Evolutionary conservation across 2,888 invertebrate genomes (phyloP), one percentile per base, ranked within the genome.

Genomic region (Lasioglossum pauxillum): DNA sequence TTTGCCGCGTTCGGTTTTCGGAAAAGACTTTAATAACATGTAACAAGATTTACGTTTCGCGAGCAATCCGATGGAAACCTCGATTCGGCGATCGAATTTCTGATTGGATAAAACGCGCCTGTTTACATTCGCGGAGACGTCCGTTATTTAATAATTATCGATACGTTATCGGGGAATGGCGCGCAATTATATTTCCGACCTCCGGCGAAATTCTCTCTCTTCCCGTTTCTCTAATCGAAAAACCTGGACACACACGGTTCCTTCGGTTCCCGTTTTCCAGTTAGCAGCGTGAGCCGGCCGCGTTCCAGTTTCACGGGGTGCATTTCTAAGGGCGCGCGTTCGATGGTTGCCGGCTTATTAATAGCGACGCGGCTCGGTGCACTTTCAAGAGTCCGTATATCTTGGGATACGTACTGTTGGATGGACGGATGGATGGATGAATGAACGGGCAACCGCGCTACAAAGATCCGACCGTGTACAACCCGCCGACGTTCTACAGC

Each of bases 301-400:
- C 69, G 79, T 19, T 86, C 74, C 86, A 80, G 74, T 87, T 87
- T 86, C 77, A n/a, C n/a, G 27, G 64, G 78, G 27, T 67, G 84
- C 78, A 78, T 78, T 83, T 69, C 80, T 83, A 87, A 85, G 75
- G 88, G 38, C 64, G 60, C 85, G 75, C 71, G 53, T 72, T 80
- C 83, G 78, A 83, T 80, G 81, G 23, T 78, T 49, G 80, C 8
- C 53, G 38, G 75, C 64, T 89, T 89, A 86, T 83, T 90, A 90
- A 90, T 90, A 84, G 67, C 78, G 83, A 80, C 79, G 75, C 31
- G 86, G 64, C 67, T 57, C 83, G 75, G 46, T 75, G 82, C 84
- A 81, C 83, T 80, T 85, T 87, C 82, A 49, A 79, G 78, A 79
- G 78, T 79, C 80, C 76, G 81, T 83, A 53, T 78, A 77, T 75